Percentiles rank a stretch among this genome's conserved stretches.
phyloP scores from a whole-genome alignment of 2,113 vertebrate genomes.

The Calyptomena viridis region DNA sequence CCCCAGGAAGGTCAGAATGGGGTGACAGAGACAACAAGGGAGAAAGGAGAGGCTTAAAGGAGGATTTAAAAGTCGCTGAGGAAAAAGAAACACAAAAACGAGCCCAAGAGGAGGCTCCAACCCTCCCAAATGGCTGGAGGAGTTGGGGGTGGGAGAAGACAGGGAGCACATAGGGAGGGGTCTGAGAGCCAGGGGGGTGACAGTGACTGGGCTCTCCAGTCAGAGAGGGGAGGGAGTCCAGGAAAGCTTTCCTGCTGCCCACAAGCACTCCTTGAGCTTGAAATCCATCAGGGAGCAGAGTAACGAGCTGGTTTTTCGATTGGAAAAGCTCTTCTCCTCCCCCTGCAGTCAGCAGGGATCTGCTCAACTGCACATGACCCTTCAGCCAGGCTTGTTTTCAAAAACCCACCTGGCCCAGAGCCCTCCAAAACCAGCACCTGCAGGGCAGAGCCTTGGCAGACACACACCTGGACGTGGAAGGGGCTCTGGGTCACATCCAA shows the following conservation, averaged over 20 bases:
- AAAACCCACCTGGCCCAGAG: background rate
- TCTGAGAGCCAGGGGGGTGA: background rate
- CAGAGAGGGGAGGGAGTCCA: background rate
- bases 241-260: background rate
- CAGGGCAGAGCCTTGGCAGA: background rate
- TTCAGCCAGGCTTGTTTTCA: background rate
- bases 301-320: background rate
- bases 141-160: accelerated
- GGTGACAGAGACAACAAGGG: background rate
- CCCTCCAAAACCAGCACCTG: background rate
- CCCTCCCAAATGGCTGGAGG: background rate
- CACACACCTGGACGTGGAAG: too few species aligned
- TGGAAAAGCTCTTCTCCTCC: background rate
- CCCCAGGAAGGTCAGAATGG: background rate
- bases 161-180: background rate
- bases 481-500: background rate
- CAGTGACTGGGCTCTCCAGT: accelerated
- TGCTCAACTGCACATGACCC: background rate
- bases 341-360: background rate
- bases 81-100: background rate
- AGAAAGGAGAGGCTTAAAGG: background rate
- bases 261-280: background rate
- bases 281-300: background rate
- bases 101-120: background rate
- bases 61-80: background rate